These are phyloP conservation scores for Trachymyrmex septentrionalis DNA, from an alignment of 1,140 invertebrate genomes.

Conservation along the genomic window DNA sequence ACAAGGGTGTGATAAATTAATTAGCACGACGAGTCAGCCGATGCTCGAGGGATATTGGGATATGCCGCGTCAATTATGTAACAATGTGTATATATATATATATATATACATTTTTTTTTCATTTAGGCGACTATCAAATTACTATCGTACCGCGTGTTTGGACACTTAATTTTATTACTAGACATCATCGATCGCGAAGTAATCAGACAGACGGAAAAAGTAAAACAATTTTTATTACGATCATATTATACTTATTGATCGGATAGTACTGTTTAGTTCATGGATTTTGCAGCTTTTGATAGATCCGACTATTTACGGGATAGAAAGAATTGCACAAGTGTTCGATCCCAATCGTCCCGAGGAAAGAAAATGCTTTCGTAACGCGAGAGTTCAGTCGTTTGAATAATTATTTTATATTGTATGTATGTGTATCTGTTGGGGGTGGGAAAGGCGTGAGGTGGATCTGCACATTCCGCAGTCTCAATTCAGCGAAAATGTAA, in stretches of 20 bases:
- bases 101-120: too few relatives aligned
- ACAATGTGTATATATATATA: neutral
- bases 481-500: conserved; percentile 36
- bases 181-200: neutral
- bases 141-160: neutral
- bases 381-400: conserved; percentile 7
- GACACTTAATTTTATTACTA: neutral
- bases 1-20: conserved; percentile 23
- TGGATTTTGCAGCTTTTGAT: neutral
- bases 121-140: neutral
- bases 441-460: too few relatives aligned
- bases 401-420: conserved; percentile 27
- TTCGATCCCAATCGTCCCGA: too few relatives aligned
- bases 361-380: neutral
- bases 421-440: neutral
- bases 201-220: neutral
- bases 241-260: neutral
- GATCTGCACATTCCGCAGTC: neutral
- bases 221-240: neutral
- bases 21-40: neutral
- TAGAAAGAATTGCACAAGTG: neutral
- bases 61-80: conserved; percentile 6
- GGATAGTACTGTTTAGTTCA: neutral
- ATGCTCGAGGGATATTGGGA: neutral
- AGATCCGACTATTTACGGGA: neutral